Percentiles rank a stretch among this genome's conserved stretches.
Conservation (phyloP, 1,140 invertebrate species). For the Trichonephila clavata region DNA sequence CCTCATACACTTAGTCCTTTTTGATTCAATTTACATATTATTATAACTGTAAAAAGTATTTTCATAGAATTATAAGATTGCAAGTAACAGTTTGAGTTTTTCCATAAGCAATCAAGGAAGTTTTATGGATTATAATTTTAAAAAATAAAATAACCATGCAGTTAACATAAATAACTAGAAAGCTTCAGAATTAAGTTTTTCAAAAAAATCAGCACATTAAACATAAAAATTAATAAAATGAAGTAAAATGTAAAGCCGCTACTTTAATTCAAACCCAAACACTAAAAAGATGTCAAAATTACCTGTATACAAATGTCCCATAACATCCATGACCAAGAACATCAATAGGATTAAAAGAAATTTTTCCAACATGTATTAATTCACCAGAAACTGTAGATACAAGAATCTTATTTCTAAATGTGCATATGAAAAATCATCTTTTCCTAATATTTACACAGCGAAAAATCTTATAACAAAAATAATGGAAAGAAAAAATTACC, state of each 20-base stretch:
- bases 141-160: neutral
- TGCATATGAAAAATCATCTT: neutral
- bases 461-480: neutral
- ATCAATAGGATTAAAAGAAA: slow-evolving; percentile 91
- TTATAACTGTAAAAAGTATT: too few species aligned
- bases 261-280: neutral
- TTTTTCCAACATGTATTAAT: slow-evolving; percentile 91
- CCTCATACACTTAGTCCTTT: too few species aligned
- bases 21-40: too few species aligned
- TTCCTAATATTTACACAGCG: neutral
- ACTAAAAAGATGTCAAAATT: slow-evolving; percentile 74
- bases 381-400: slow-evolving; percentile 84
- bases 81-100: too few species aligned
- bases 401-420: neutral
- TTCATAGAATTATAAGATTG: too few species aligned
- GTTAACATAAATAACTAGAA: neutral
- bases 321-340: slow-evolving; percentile 98
- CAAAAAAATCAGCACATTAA: neutral
- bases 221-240: neutral
- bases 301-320: slow-evolving; percentile 98
- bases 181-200: neutral
- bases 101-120: too few species aligned
- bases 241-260: neutral
- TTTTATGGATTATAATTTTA: neutral
- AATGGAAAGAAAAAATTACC: neutral